Percentiles rank a stretch among this genome's conserved stretches.
Conservation (phyloP, 2,113 vertebrate genomes). For the Brachypteracias leptosomus region DNA sequence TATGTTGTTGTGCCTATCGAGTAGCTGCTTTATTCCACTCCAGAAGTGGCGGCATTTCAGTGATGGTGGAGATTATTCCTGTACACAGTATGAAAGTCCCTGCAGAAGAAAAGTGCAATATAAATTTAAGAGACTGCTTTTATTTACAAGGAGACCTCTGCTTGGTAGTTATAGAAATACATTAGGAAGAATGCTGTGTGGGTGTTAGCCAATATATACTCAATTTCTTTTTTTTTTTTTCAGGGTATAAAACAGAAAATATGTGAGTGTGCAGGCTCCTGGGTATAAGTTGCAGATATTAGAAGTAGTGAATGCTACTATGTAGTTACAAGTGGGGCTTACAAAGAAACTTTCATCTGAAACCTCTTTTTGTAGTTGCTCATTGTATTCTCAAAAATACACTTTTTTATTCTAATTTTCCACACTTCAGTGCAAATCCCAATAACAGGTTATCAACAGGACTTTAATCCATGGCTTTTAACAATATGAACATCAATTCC, state of each 20-base stretch:
- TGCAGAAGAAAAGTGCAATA: slow-evolving; percentile 58
- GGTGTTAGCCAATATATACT: slow-evolving; percentile 38
- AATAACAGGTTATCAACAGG: background rate
- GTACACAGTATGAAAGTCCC: slow-evolving; percentile 24
- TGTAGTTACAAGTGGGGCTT: slow-evolving; percentile 11
- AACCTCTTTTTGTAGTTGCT: slow-evolving; percentile 31
- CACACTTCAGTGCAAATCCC: background rate
- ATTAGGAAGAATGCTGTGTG: slow-evolving; percentile 51
- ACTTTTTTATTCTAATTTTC: slow-evolving; percentile 15
- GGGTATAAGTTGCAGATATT: slow-evolving; percentile 46
- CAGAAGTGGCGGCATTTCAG: slow-evolving; percentile 44
- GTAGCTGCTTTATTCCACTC: slow-evolving; percentile 17
- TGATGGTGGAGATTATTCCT: slow-evolving; percentile 35
- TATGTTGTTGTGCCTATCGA: background rate
- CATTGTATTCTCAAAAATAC: background rate
- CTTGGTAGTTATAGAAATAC: slow-evolving; percentile 56
- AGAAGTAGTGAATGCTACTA: slow-evolving; percentile 9
- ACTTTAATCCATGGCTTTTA: slow-evolving; percentile 14
- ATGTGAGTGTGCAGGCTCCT: slow-evolving; percentile 41
- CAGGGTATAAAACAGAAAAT: slow-evolving; percentile 37
- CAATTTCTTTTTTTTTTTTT: slow-evolving; percentile 17
- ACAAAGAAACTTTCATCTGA: slow-evolving; percentile 15
- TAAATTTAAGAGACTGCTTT: slow-evolving; percentile 59
- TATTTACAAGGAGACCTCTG: slow-evolving; percentile 59
- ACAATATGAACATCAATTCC: background rate